phyloP scores from a whole-genome alignment of 2,888 invertebrate genomes.

The Cheilosia scutellata region DNA sequence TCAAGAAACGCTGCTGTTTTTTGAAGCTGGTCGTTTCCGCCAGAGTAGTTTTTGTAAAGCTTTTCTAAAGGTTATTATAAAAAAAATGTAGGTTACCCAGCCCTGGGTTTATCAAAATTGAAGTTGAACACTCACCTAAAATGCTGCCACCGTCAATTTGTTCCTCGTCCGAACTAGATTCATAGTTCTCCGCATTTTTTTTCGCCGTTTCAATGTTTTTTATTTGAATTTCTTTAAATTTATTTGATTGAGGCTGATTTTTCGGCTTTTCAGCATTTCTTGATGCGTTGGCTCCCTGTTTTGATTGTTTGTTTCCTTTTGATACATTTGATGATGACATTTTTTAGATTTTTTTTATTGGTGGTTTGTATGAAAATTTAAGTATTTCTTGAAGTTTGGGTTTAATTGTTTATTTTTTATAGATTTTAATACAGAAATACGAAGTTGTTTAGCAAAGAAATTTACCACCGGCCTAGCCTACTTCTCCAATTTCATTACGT shows the following conservation, averaged over 20 bases:
- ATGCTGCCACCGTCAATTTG: conserved; percentile 85
- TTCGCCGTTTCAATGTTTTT: conserved; percentile 85
- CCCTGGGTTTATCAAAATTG: neutral
- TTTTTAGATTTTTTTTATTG: neutral
- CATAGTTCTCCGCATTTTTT: conserved; percentile 84
- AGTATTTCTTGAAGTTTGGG: neutral
- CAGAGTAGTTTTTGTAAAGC: conserved; percentile 85
- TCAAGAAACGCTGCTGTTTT: conserved; percentile 90
- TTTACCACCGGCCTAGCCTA: conserved; percentile 3
- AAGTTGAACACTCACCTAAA: conserved; percentile 82
- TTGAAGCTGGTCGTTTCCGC: conserved; percentile 84
- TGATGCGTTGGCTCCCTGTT: conserved; percentile 8
- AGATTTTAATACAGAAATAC: neutral
- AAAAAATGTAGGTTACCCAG: neutral
- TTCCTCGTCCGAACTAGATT: conserved; percentile 86
- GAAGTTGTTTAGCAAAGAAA: neutral
- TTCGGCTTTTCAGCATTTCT: conserved; percentile 22
- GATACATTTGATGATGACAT: conserved; percentile 43
- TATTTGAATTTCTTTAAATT: conserved; percentile 84
- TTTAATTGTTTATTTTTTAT: conserved; percentile 5
- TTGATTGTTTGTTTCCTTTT: conserved; percentile 40
- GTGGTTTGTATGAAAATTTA: neutral
- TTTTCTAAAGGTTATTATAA: conserved; percentile 82
- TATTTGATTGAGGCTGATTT: conserved; percentile 37
- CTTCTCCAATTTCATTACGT: conserved; percentile 43